phyloP scores from a whole-genome alignment of 1,140 invertebrate genomes.

The Berghia stephanieae region DNA sequence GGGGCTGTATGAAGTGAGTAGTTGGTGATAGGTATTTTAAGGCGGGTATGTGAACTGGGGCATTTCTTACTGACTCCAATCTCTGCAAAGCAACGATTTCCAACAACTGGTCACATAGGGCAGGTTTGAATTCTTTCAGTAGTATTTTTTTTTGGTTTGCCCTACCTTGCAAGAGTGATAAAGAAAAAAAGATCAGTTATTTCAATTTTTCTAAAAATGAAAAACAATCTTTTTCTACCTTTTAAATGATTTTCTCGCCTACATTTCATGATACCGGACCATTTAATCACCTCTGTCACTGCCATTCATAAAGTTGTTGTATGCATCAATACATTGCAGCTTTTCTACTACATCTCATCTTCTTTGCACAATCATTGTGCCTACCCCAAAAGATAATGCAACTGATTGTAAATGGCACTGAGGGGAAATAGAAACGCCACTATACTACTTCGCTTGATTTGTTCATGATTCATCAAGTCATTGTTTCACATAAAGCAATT shows the following conservation, averaged over 20 bases:
- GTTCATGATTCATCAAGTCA: too few species aligned
- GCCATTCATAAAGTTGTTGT: not conserved
- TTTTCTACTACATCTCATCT: not conserved
- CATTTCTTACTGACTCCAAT: too few species aligned
- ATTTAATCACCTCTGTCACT: not conserved
- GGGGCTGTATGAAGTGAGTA: not conserved
- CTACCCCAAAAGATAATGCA: too few species aligned
- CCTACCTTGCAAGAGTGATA: not conserved
- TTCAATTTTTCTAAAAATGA: not conserved
- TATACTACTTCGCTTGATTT: too few species aligned
- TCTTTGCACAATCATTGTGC: too few species aligned
- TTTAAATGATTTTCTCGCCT: constrained; percentile 1
- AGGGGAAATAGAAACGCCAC: too few species aligned
- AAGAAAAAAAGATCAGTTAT: not conserved
- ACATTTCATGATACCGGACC: too few species aligned
- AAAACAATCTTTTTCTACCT: not conserved
- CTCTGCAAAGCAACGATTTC: too few species aligned
- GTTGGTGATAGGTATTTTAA: not conserved
- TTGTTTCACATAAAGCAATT: too few species aligned
- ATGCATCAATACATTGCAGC: not conserved
- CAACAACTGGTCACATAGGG: too few species aligned
- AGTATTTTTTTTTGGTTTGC: not conserved
- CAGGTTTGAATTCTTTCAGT: not conserved
- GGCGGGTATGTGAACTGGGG: not conserved
- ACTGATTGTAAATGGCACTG: too few species aligned